Percentiles rank a stretch among this genome's conserved stretches.
Evolutionary conservation across 2,797 vertebrate species (phyloP).

Genomic region (Trachops cirrhosus): DNA sequence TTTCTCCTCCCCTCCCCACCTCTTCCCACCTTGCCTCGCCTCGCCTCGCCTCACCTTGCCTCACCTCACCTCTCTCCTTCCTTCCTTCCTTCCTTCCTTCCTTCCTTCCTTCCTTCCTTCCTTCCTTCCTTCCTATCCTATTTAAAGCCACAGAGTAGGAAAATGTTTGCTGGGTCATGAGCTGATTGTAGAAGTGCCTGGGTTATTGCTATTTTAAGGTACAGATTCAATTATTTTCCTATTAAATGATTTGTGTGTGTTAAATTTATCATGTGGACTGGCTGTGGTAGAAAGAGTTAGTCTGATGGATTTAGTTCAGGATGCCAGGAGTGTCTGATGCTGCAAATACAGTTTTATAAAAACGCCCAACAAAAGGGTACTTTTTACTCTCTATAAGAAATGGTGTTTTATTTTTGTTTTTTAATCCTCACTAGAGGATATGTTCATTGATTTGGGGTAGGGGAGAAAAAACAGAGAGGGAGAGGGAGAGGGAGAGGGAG

Average conservation of each 20-base stretch:
- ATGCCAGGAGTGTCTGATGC: not conserved
- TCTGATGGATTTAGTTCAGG: not conserved
- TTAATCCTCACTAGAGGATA: not conserved
- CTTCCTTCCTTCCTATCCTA: not conserved
- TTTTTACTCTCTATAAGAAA: not conserved
- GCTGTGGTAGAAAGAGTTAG: not conserved
- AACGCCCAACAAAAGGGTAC: not conserved
- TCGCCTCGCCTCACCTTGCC: not conserved
- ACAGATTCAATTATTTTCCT: not conserved
- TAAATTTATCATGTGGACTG: not conserved
- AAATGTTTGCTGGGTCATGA: not conserved
- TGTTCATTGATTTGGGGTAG: not conserved
- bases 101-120: not conserved
- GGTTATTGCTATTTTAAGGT: not conserved
- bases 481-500: too few species aligned
- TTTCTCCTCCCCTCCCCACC: not conserved
- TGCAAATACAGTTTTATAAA: not conserved
- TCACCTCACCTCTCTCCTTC: too few species aligned
- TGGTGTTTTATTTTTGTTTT: not conserved
- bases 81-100: not conserved
- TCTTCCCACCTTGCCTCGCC: not conserved
- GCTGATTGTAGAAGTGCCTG: not conserved
- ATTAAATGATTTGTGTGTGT: not conserved
- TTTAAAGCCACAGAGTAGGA: conserved; percentile 40
- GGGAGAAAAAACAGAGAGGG: too few species aligned